A percentile compares a stretch with the other conserved stretches of the same genome.
These are phyloP conservation scores for Athalia rosae DNA, from an alignment of 2,888 invertebrate species.

Conservation along the genomic window DNA sequence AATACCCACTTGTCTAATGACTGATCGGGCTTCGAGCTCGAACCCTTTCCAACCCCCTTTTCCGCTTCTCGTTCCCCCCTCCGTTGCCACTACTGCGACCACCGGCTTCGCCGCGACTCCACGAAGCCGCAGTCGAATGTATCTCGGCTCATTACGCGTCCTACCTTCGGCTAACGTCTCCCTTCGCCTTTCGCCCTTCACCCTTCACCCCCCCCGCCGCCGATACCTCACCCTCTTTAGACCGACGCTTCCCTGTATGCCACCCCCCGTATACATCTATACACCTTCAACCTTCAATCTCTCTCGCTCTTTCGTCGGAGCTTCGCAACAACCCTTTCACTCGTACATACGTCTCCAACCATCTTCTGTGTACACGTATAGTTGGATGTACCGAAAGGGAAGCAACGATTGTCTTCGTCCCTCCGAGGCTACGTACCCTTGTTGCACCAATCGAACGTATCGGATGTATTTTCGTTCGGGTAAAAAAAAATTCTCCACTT, in stretches of 20 bases:
- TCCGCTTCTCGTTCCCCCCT: slow-evolving; percentile 49
- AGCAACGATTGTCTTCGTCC: slow-evolving; percentile 14
- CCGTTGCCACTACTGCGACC: slow-evolving; percentile 53
- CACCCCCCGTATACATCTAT: slow-evolving; percentile 46
- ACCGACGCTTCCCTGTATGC: slow-evolving; percentile 51
- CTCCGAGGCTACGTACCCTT: neutral
- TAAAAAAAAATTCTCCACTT: neutral
- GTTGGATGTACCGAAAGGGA: slow-evolving; percentile 29
- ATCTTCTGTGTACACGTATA: neutral
- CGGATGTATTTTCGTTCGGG: slow-evolving; percentile 18
- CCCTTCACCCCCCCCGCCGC: slow-evolving; percentile 42
- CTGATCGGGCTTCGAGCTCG: slow-evolving; percentile 72
- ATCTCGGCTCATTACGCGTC: slow-evolving; percentile 69
- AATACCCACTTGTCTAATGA: slow-evolving; percentile 74
- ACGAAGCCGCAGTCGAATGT: slow-evolving; percentile 58
- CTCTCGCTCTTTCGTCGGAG: slow-evolving; percentile 37
- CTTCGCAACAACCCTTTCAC: slow-evolving; percentile 14
- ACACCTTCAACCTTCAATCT: slow-evolving; percentile 47
- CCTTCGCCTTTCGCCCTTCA: slow-evolving; percentile 46
- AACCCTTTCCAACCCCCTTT: slow-evolving; percentile 61
- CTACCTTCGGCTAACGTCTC: slow-evolving; percentile 63
- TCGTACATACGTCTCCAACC: neutral
- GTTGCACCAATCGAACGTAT: slow-evolving; percentile 13
- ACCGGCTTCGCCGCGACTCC: slow-evolving; percentile 52
- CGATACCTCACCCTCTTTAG: slow-evolving; percentile 47